These are phyloP conservation scores for Trichosurus vulpecula DNA, from an alignment of 2,797 vertebrate species.

Conservation along the genomic window DNA sequence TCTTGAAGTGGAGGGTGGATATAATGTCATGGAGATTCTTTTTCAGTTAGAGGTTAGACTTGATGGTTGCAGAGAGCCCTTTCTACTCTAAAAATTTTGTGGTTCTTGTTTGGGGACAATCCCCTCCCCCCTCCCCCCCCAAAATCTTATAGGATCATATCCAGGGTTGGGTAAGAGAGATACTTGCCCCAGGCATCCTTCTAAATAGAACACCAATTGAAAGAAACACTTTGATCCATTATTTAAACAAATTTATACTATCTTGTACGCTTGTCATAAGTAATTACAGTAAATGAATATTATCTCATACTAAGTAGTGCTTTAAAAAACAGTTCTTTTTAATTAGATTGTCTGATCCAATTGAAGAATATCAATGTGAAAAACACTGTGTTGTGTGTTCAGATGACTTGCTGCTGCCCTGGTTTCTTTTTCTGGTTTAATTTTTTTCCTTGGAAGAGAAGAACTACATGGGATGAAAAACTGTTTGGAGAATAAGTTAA, in stretches of 20 bases:
- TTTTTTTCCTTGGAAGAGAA: too few relatives aligned
- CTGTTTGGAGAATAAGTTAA: background rate
- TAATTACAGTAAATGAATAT: conserved; percentile 26
- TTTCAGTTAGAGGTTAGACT: background rate
- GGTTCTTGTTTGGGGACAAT: background rate
- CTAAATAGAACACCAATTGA: background rate
- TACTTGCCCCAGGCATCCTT: conserved; percentile 24
- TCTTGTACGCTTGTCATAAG: conserved; percentile 20
- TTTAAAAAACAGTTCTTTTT: conserved; percentile 48
- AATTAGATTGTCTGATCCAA: conserved; percentile 13
- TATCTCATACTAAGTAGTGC: conserved; percentile 18
- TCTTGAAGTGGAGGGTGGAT: background rate
- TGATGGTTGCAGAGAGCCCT: background rate
- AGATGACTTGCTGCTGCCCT: background rate
- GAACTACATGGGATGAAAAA: background rate
- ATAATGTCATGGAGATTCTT: background rate
- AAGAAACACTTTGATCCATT: conserved; percentile 14
- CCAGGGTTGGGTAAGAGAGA: background rate
- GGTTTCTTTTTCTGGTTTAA: background rate
- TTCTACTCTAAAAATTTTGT: background rate
- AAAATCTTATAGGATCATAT: background rate
- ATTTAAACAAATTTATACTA: conserved; percentile 29
- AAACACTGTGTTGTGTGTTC: background rate
- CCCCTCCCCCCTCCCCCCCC: too few relatives aligned
- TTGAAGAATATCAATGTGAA: conserved; percentile 18